Conservation (phyloP, 2,113 vertebrate species). For the Lamprotornis superbus region DNA sequence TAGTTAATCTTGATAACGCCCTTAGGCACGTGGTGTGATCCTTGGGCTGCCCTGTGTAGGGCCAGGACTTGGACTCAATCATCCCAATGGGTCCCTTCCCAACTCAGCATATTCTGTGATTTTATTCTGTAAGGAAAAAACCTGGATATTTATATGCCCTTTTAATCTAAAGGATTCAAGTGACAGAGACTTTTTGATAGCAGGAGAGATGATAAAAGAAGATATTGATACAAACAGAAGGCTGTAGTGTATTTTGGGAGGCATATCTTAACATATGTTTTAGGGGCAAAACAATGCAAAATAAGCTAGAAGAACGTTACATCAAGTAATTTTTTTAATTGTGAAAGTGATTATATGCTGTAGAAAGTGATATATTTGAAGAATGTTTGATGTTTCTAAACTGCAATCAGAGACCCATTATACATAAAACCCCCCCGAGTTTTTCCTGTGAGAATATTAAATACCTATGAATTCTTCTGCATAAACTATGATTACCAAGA, state of each 20-base stretch:
- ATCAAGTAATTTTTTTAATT: neutral
- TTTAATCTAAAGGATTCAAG: neutral
- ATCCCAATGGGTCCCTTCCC: neutral
- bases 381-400: neutral
- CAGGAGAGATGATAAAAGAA: neutral
- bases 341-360: neutral
- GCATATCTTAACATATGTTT: neutral
- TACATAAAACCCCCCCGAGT: neutral
- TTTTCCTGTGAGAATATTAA: neutral
- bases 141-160: neutral
- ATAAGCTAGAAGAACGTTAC: neutral
- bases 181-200: neutral
- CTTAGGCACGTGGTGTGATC: neutral
- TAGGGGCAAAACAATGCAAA: neutral
- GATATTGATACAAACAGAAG: neutral
- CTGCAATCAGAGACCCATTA: neutral
- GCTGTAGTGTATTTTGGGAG: neutral
- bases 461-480: neutral
- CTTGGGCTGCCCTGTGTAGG: neutral
- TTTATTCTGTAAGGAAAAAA: neutral
- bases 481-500: neutral
- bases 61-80: neutral
- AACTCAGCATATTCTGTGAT: neutral
- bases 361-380: neutral
- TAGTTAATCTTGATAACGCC: neutral